phyloP scores from a whole-genome alignment of 2,888 invertebrate genomes.

The Tinea trinotella region DNA sequence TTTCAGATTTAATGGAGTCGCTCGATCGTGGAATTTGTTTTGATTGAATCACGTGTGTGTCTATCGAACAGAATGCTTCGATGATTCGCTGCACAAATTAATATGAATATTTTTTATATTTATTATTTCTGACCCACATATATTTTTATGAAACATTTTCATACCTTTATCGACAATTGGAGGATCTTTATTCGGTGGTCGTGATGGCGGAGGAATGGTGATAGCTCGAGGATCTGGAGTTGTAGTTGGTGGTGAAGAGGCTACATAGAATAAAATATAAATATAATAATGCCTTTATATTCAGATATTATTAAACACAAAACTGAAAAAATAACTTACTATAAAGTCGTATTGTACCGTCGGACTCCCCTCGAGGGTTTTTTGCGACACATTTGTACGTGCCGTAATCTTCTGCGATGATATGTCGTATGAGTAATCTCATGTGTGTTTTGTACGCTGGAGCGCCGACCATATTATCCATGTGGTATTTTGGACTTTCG shows the following conservation, averaged over 20 bases:
- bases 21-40: constrained; percentile 38
- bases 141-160: neutral
- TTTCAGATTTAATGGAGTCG: constrained; percentile 38
- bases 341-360: constrained; percentile 90
- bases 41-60: constrained; percentile 22
- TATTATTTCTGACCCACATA: neutral
- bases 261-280: constrained; percentile 46
- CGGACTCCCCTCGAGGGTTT: constrained; percentile 92
- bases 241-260: constrained; percentile 86
- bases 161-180: constrained; percentile 60
- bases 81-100: constrained; percentile 12
- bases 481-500: constrained; percentile 85
- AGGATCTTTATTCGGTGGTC: constrained; percentile 56
- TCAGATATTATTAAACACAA: neutral
- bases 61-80: constrained; percentile 17
- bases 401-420: constrained; percentile 86
- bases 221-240: constrained; percentile 81
- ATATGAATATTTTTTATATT: constrained; percentile 13
- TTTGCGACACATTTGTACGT: constrained; percentile 91
- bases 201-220: constrained; percentile 55
- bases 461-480: constrained; percentile 78
- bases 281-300: neutral
- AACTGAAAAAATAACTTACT: no score
- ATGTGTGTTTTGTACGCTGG: constrained; percentile 90
- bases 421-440: constrained; percentile 84